Evolutionary conservation across 64 coral and sea anemone genomes (phyloP), one percentile per base, ranked within the genome.

Genomic region (Stylophora pistillata): DNA sequence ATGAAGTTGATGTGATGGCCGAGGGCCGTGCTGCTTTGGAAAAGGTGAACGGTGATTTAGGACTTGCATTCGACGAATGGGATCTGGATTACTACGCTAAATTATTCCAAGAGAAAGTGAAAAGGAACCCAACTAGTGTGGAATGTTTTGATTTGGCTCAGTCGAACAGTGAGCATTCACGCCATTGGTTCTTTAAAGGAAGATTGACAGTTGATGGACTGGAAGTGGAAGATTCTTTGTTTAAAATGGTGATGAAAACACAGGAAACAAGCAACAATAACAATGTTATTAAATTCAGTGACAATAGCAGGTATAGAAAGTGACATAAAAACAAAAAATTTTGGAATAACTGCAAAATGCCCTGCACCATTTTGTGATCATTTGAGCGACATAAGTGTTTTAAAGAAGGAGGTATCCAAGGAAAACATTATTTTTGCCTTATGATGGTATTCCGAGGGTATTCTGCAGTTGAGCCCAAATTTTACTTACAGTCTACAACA

Each of bases 81-180:
- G 96, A 98, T 81, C 74, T 98, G 11, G 82, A 95, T 28, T 98
- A 98, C 87, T 98, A 98, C 85, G 89, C 96, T 9, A 79, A 92
- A 26, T 75, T 98, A 76, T 98, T 98, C 41, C 86, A 81, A 63
- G 92, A 94, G 61, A 78, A 75, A 26, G 93, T 98, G 55, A 78
- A 88, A 20, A 90, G 96, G 83, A 98, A 98, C 30, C 96, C 96
- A 13, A 95, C 96, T 0, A 98, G 93, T 81, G 96, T 98, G 10
- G 96, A 98, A 59, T 98, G 96, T 83, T 98, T 98, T 95, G 96
- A 98, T 90, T 74, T 98, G 23, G 96, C 96, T 18, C 96, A 98
- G 58, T 95, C 93, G 10, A 98, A 98, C 82, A 98, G 96, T 58
- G 96, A 98, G 34, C 96, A 98, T 73, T 98, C 93, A 9, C 79